Conservation (phyloP, 2,797 vertebrate species). For the Periparus ater region DNA sequence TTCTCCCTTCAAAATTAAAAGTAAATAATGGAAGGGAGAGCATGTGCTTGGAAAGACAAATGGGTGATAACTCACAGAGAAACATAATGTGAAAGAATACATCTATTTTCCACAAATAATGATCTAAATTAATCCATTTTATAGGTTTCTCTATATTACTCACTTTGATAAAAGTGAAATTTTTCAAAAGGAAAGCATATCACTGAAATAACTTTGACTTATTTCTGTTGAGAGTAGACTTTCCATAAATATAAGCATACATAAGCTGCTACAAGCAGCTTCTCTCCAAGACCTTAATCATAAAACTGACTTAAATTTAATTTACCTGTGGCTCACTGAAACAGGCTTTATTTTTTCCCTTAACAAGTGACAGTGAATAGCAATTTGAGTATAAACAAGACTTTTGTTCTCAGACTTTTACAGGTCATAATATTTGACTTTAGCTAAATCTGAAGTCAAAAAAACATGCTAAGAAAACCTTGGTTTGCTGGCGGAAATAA, state of each 20-base stretch:
- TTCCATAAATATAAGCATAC: background rate
- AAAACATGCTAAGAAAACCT: background rate
- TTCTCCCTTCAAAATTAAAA: background rate
- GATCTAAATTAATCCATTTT: background rate
- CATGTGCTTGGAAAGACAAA: background rate
- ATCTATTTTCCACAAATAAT: background rate
- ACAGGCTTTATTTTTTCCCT: background rate
- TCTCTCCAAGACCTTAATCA: background rate
- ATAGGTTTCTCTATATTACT: background rate
- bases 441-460: background rate
- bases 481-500: background rate
- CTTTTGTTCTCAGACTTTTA: background rate
- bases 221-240: background rate
- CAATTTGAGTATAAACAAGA: background rate
- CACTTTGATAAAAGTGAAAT: background rate
- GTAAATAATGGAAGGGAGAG: background rate
- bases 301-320: background rate
- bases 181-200: background rate
- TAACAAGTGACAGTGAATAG: background rate
- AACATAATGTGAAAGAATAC: background rate
- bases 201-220: background rate
- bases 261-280: background rate
- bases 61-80: background rate
- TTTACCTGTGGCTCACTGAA: background rate
- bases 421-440: background rate